Evolutionary conservation across 2,888 invertebrate species (phyloP), one percentile per base, ranked within the genome.

Genomic region (Lasioglossum marginatum): DNA sequence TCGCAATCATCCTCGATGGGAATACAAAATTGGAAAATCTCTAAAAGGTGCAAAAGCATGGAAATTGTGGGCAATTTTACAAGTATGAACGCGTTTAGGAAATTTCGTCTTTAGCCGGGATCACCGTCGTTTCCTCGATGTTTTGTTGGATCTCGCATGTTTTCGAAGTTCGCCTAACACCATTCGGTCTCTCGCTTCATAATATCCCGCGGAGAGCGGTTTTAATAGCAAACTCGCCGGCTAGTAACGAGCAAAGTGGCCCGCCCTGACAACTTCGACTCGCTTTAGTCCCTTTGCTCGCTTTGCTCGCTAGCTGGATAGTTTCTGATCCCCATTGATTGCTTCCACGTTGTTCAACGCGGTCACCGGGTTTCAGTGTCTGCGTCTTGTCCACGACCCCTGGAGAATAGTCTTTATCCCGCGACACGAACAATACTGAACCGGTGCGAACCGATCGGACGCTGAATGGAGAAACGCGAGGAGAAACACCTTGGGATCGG

Each of bases 281-380:
- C 60, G 60, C 27, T 60, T 52, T 52, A 23, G 23, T 23, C 52
- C 19, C 8, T 52, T 48, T 48, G 48, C 19, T 19, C 19, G 48
- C 19, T 48, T 48, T 48, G 27, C 60, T n/a, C 60, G 60, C 60
- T 60, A 14, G 27, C 27, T 27, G 60, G 60, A 60, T 60, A 27
- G 60, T 60, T 60, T 60, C 60, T 60, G 60, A 60, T 60, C 60
- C 60, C 60, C 60, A 60, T 60, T 60, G 60, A 70, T 70, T 40
- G 70, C 34, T 70, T 70, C 70, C 23, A 70, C 70, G 70, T 70
- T 40, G 70, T 23, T n/a, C 12, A 10, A 31, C 70, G 70, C 34
- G 60, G 60, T 60, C 14, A n/a, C 60, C 14, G 14, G 27, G 60
- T 60, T 60, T 27, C 60, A 12, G 27, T 60, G 14, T 27, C 27